Base-by-base conservation (phyloP, 2,113 vertebrate genomes). In the Tretioscincus oriximinensis region DNA sequence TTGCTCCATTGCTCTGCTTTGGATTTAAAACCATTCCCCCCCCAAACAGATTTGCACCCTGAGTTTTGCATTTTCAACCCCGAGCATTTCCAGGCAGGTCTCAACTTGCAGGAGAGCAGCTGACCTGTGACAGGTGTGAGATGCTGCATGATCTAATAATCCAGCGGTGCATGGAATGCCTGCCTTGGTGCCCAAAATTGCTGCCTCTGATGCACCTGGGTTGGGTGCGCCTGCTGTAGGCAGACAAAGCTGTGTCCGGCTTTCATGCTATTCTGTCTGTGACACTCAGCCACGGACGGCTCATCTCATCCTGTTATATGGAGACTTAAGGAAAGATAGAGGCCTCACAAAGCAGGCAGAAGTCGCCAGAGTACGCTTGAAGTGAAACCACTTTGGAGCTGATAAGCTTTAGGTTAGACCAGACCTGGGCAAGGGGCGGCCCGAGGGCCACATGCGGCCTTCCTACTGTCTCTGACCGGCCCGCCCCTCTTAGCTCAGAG, bases 141-240 rank as follows among this genome's bases (percentile, higher is more conserved):
- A 41, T 41, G 35, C 35, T 41, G 1, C 28, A 7, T 76, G 24
- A 16, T 21, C 31, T 22, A 26, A 60, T 60, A 26, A 64, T 58
- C 10, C n/a, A 7, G 5, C 20, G 1, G 68, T 18, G 3, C 2
- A 7, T 26, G 14, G 14, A 58, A 54, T 21, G 82, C 77, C 76
- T 73, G 10, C 26, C 77, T 84, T 86, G 29, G 80, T 78, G 89
- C 88, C 85, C 78, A 3, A 58, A 9, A 61, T 41, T 41, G 35
- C 35, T 41, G 60, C 78, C 64, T 71, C 82, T 2, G 54, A 58
- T 58, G 16, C 14, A 18, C 74, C 24, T 9, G 87, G 81, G 71
- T 90, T 91, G 86, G 89, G 76, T 90, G 81, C 85, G 86, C 90
- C 87, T 69, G 0, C 47, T 83, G 41, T 85, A 86, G 92, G 89